Percentiles rank a stretch among this genome's conserved stretches.
Conservation (phyloP, 2,888 invertebrate genomes). For the Eugnorisma glareosa region DNA sequence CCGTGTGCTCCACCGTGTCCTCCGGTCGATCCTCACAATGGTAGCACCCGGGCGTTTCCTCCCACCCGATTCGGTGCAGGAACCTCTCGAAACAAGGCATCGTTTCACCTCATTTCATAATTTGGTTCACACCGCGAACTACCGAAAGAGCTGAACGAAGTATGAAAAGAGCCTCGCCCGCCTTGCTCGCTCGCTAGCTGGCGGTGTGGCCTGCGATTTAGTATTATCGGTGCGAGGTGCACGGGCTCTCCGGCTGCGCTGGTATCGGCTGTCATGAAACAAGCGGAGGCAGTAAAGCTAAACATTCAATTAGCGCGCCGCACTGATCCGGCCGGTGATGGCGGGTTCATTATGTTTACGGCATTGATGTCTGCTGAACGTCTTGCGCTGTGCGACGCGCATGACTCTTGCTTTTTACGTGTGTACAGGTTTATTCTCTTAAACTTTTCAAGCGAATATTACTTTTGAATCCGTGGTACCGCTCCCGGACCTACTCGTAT, state of each 20-base stretch:
- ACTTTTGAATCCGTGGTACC: neutral
- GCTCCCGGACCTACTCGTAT: neutral
- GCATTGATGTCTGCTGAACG: neutral
- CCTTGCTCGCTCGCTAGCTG: too few species aligned
- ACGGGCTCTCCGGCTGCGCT: neutral
- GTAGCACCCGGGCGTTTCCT: too few species aligned
- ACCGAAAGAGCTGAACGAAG: too few species aligned
- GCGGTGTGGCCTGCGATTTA: too few species aligned
- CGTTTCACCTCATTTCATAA: too few species aligned
- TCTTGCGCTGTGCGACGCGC: neutral
- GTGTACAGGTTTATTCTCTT: neutral
- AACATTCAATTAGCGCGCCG: slow-evolving; percentile 29
- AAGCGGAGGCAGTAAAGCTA: slow-evolving; percentile 33
- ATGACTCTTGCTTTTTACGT: neutral
- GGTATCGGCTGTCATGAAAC: slow-evolving; percentile 2
- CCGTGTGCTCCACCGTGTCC: too few species aligned
- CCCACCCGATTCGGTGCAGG: too few species aligned
- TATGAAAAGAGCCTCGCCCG: too few species aligned
- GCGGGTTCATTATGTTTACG: neutral
- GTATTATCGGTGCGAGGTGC: neutral
- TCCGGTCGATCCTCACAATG: too few species aligned
- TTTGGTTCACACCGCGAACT: too few species aligned
- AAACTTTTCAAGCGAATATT: neutral
- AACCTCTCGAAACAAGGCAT: too few species aligned
- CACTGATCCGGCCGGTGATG: slow-evolving; percentile 9